Base-by-base conservation (phyloP, 2,797 vertebrate genomes). In the Distichodus sexfasciatus region DNA sequence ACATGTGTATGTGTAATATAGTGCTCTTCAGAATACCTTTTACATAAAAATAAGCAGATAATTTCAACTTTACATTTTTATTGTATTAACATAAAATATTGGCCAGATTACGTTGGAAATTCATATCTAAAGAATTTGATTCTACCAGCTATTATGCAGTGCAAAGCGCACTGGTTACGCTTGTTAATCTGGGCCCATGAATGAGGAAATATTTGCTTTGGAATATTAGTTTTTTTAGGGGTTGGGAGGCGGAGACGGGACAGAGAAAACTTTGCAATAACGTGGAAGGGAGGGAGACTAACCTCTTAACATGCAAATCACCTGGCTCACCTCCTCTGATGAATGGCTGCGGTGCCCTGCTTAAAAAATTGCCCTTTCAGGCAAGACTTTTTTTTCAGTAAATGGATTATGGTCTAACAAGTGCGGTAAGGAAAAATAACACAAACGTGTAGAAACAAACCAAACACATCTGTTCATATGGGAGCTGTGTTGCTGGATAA, bases 41-140 rank as follows among this genome's bases (percentile, higher is more conserved):
- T 91, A 92, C 88, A 90, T 92, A 87, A 90, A 92, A 92, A 89
- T 85, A 85, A 87, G 84, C 82, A 79, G 87, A 81, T 91, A 85
- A 92, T 92, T 92, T 87, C 86, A 90, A 91, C 92, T 89, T 87
- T 91, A 86, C 88, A 86, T 92, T 94, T 94, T 94, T 93, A 92
- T 93, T 93, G 89, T 86, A 92, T 92, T 90, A 91, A 87, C 91
- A 78, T 88, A 75, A 87, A 89, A 82, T 90, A 88, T 92, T 92
- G 90, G 85, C 76, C 79, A 68, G 78, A 80, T 53, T n/a, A 86
- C 84, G 78, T 86, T 89, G 79, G 62, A 85, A 89, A 90, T 89
- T 91, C 87, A 88, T 92, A 89, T 86, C 81, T 73, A 77, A 89
- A 86, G 81, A 75, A 87, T 94, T 91, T 87, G 86, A 89, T 91